Conservation (phyloP, 2,797 vertebrate genomes). For the Myoxocephalus aenaeus region DNA sequence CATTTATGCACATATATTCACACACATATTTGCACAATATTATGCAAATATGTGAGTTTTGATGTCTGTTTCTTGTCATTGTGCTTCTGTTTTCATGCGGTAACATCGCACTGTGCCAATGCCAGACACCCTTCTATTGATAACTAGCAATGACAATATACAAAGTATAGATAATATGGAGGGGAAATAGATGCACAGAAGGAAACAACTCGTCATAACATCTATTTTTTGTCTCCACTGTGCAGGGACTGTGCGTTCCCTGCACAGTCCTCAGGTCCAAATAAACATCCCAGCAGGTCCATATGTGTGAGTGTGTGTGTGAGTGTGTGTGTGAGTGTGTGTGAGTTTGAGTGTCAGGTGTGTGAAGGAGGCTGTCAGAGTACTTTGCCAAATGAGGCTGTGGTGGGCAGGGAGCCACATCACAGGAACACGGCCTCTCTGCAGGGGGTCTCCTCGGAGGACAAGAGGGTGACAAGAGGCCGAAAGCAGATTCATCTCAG, state of each 20-base stretch:
- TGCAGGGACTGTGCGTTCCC: no score
- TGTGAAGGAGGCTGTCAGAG: constrained; percentile 43
- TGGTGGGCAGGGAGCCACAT: constrained; percentile 55
- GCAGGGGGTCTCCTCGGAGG: constrained; percentile 44
- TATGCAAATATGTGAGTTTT: no score
- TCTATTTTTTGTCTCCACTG: not conserved
- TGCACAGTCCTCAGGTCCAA: constrained; percentile 53
- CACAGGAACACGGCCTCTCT: constrained; percentile 58
- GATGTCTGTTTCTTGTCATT: not conserved
- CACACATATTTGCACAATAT: no score
- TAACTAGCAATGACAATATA: not conserved
- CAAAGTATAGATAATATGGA: not conserved
- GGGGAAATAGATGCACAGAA: not conserved
- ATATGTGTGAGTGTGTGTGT: constrained; percentile 16
- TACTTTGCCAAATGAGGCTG: constrained; percentile 49
- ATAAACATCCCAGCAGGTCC: constrained; percentile 78
- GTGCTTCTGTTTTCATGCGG: not conserved
- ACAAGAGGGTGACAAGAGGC: constrained; percentile 61
- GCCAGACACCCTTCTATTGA: not conserved
- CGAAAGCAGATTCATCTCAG: constrained; percentile 51
- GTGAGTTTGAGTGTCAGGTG: constrained; percentile 46
- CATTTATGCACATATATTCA: no score
- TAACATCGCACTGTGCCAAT: not conserved
- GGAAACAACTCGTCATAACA: not conserved
- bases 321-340: constrained; percentile 34